Evolutionary conservation across 30 jellyfish, hydroid and myxozoan species (phyloP), one percentile per base, ranked within the genome.

Genomic region (Cassiopea andromeda): DNA sequence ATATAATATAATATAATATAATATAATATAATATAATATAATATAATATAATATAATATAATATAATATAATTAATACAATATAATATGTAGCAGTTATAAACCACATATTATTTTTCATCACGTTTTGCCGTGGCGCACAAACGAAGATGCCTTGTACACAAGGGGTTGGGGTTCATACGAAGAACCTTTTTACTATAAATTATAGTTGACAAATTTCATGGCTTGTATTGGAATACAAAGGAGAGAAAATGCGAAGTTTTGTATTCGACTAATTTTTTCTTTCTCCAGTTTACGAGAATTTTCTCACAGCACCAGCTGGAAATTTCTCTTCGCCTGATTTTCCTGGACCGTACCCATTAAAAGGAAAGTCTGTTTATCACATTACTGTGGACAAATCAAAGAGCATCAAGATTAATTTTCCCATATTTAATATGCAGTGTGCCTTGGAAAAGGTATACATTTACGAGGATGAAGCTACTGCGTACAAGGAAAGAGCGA

Each of bases 331-430:
- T 3, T 54, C 64, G 10, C 12, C 64, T 54, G 64, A 54, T 54
- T 54, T 54, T 54, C 64, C 64, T 54, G 64, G 64, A 54, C 64
- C 64, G 12, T 54, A 54, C 12, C 64, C 64, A 54, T 54, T 54
- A 54, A 10, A 10, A 0, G 12, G 12, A 68, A 68, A 68, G 60
- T 72, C 54, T 27, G 10, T 72, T 1, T 72, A 72, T 38, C 81
- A 49, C 2, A 72, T 72, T 49, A 13, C 47, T 15, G 81, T 72
- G 50, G 19, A 18, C 81, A 17, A 38, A 27, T 3, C 15, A 48
- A 72, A 72, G 50, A 38, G 81, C 54, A 50, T 72, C 54, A 72
- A 72, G 54, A 72, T 72, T 72, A 10, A 72, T 72, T 72, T 72
- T 10, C 19, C 17, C 12, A 50, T 14, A 16, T 27, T 72, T 17